phyloP scores from a whole-genome alignment of 2,888 invertebrate species.

The Sympetrum striolatum region DNA sequence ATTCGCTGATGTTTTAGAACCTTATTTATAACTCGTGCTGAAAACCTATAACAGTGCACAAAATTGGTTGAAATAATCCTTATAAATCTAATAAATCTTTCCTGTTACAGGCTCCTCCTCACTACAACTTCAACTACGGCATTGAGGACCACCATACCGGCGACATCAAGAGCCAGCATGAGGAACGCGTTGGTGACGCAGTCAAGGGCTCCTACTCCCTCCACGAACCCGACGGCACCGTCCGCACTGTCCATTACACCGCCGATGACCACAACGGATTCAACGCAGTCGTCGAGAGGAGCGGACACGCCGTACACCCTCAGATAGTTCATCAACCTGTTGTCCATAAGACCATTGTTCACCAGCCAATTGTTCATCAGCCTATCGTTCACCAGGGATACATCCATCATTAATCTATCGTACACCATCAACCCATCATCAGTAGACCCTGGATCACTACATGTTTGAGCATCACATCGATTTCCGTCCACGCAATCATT shows the following conservation, averaged over 20 bases:
- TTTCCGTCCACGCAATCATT: no score
- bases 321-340: background rate
- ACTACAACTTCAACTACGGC: constrained; percentile 47
- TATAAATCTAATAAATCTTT: no score
- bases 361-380: background rate
- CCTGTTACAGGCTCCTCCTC: constrained; percentile 36
- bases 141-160: constrained; percentile 48
- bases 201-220: constrained; percentile 47
- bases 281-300: constrained; percentile 40
- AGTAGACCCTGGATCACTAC: background rate
- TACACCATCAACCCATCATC: constrained; percentile 3
- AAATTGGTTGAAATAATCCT: no score
- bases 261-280: constrained; percentile 44
- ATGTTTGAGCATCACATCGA: no score
- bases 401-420: background rate
- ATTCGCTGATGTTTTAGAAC: no score
- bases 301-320: constrained; percentile 40
- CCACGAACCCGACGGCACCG: constrained; percentile 38
- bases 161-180: constrained; percentile 48
- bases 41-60: no score
- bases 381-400: background rate
- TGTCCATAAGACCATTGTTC: background rate
- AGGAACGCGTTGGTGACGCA: constrained; percentile 46
- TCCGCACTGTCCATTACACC: constrained; percentile 44
- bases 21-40: no score